Evolutionary conservation across 2,888 invertebrate genomes (phyloP), one percentile per base, ranked within the genome.

Genomic region (Lepidocyrtinus sp.): DNA sequence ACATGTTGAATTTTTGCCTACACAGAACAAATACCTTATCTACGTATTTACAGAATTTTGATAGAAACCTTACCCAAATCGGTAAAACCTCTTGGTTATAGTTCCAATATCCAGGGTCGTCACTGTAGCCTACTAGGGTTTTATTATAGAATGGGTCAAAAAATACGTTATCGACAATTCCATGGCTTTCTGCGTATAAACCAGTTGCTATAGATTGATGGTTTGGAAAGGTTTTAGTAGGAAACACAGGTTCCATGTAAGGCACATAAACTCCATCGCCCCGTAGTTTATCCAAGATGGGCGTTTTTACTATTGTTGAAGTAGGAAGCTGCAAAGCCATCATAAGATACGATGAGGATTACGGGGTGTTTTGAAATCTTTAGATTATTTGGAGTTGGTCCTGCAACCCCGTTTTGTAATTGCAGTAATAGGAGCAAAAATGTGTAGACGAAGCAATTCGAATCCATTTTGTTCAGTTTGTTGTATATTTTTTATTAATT

Each of bases 191-290:
- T 0, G 92, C 90, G 87, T 92, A 93, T 68, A 93, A 88, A 9
- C 93, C 93, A 25, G 93, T 94, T 0, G 92, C 92, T 73, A 94
- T 92, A 0, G 92, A 91, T 86, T 92, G 92, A 88, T 94, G 94
- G 89, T 94, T 94, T 0, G 93, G 92, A 87, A 92, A 92, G 0
- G 94, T 94, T 88, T 93, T 93, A 0, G 94, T 93, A 0, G 92
- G 91, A 87, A 92, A 93, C 26, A 91, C 90, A 86, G 92, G 92
- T 62, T 89, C 88, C 89, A 93, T 90, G 85, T 91, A 90, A 76
- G 91, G 91, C 0, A 92, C 89, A 83, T 90, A 89, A 3, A 91
- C 90, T 3, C 93, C 93, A 77, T 90, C 87, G 15, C 88, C 87
- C 55, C 90, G 90, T 59, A 94, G 87, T 75, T 88, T 88, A 50